Percentiles rank a stretch among this genome's conserved stretches.
These are phyloP conservation scores for Synergus japonicus DNA, from an alignment of 2,888 invertebrate species.

Conservation along the genomic window DNA sequence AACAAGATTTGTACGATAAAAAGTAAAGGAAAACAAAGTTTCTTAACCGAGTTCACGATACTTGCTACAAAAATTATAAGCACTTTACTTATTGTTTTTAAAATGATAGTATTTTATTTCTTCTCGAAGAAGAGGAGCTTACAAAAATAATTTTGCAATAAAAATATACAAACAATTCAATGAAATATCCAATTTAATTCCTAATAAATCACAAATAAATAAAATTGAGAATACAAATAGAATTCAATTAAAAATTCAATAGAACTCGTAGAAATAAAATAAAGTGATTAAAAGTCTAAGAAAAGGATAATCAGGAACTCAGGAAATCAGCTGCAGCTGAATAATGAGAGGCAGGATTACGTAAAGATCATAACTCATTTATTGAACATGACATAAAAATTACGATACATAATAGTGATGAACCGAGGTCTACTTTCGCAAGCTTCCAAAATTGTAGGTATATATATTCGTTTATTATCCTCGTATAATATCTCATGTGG, in stretches of 20 bases:
- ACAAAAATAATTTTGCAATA: too few relatives aligned
- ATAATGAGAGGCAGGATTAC: conserved; percentile 34
- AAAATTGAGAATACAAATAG: background rate
- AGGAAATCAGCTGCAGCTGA: conserved; percentile 15
- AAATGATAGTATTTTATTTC: too few relatives aligned
- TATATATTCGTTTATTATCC: conserved; percentile 60
- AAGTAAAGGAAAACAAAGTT: too few relatives aligned
- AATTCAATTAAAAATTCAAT: background rate
- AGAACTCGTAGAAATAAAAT: conserved; percentile 1
- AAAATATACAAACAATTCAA: background rate
- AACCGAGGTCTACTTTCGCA: conserved; percentile 66
- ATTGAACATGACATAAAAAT: conserved; percentile 76
- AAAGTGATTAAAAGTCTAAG: conserved; percentile 13
- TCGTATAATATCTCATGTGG: conserved; percentile 60
- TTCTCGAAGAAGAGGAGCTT: too few relatives aligned
- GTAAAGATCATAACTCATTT: conserved; percentile 65
- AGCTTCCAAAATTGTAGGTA: conserved; percentile 64
- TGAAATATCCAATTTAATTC: background rate
- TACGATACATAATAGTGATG: conserved; percentile 70
- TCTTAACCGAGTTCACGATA: too few relatives aligned
- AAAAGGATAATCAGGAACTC: background rate
- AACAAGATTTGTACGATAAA: too few relatives aligned
- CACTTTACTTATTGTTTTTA: too few relatives aligned
- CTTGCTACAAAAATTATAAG: too few relatives aligned
- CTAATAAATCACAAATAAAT: background rate